phyloP scores from a whole-genome alignment of 2,888 invertebrate genomes.

The Empis livida region DNA sequence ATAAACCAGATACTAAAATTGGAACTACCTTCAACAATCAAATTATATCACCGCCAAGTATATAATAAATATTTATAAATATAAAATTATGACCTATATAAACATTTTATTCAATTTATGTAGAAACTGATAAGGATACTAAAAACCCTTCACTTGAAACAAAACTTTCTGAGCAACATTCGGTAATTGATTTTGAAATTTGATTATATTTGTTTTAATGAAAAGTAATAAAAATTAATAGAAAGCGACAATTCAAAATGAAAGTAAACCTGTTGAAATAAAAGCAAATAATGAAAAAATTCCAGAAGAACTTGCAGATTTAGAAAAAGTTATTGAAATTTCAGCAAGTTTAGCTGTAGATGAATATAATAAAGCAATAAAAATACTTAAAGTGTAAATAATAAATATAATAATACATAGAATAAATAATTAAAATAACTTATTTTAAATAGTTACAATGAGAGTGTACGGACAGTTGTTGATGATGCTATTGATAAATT shows the following conservation, averaged over 20 bases:
- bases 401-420: not conserved
- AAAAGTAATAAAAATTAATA: too few species aligned
- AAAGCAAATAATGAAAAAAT: conserved; percentile 29
- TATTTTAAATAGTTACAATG: conserved; percentile 32
- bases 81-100: not conserved
- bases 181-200: not conserved
- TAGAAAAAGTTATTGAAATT: conserved; percentile 43
- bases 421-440: not conserved
- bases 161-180: not conserved
- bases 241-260: too few species aligned
- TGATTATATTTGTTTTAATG: too few species aligned
- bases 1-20: conserved; percentile 10
- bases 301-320: conserved; percentile 37
- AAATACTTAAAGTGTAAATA: conserved; percentile 37
- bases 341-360: conserved; percentile 50
- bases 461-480: conserved; percentile 41
- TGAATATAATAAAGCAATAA: conserved; percentile 50
- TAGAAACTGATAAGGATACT: conserved; percentile 15
- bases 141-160: conserved; percentile 4
- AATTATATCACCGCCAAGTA: not conserved
- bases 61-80: not conserved
- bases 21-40: not conserved
- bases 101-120: not conserved
- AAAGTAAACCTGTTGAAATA: conserved; percentile 13
- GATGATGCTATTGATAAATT: conserved; percentile 49